Base-by-base conservation (phyloP, 2,888 invertebrate species). In the Choreutis nemorana region DNA sequence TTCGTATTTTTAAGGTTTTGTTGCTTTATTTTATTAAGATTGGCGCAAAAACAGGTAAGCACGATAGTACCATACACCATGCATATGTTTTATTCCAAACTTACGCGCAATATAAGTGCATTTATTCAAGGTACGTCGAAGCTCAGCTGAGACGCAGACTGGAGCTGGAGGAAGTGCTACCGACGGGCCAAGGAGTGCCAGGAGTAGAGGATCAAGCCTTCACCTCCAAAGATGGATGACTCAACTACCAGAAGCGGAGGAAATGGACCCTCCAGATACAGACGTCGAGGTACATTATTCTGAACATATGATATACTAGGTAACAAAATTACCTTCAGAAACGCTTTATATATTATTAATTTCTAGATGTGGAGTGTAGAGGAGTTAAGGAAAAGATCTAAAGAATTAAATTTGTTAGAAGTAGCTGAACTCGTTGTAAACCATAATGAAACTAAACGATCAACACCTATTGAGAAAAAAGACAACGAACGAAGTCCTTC, bases 141-240 rank as follows among this genome's bases (percentile, higher is more conserved):
- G 77, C 37, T 78, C 78, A 11, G 71, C 62, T 8, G 78, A 78
- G 49, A 77, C 77, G 1, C 77, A 75, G 30, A 75, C 75, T 2
- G 70, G 72, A 1, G 68, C 50, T 9, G 67, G 53, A 2, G 72
- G 73, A 0, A 73, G 72, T 46, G 62, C 58, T 1, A 61, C 60
- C 3, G 73, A 71, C 36, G 68, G 65, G 4, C 64, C 65, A 2
- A 53, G 70, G 25, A 82, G 82, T 41, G 59, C 56, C 1, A 83
- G 83, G 27, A 85, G 86, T 46, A 86, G 84, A 55, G 87, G 87
- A 9, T 88, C 87, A 31, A 88, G 89, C 1, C 59, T 89, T 27
- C 90, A 90, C 46, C 68, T 90, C 40, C 89, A 89, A 39, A 84
- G 88, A 48, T 90, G 90, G 90, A 90, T 90, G 87, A 88, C 87